Evolutionary conservation across 2,888 invertebrate genomes (phyloP), one percentile per base, ranked within the genome.

Genomic region (Hypena proboscidalis): DNA sequence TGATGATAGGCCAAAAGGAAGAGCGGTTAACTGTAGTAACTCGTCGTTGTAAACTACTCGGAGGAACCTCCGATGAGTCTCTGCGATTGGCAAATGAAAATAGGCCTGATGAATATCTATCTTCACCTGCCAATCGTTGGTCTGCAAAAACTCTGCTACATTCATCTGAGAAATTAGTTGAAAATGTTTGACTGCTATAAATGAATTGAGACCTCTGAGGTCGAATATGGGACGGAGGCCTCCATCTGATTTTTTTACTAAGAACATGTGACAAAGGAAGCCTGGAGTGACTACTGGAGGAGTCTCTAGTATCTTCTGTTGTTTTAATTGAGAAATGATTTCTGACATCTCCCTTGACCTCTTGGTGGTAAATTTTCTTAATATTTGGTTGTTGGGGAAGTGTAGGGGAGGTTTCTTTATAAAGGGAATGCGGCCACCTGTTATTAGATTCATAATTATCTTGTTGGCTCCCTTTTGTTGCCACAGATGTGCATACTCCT

Each of bases 51-150:
- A n/a, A n/a, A n/a, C n/a, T n/a, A n/a, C n/a, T n/a, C n/a, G n/a
- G n/a, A n/a, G n/a, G n/a, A n/a, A n/a, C n/a, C n/a, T n/a, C n/a
- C n/a, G n/a, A n/a, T n/a, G n/a, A n/a, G n/a, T n/a, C n/a, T n/a
- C n/a, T n/a, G n/a, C n/a, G n/a, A n/a, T n/a, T 22, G 33, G 19
- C 10, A 51, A 4, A 11, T 51, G 46, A 8, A 46, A 39, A 19
- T 48, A 52, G 2, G 51, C 51, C n/a, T 49, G 39, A 1, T 29
- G 25, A 3, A 52, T 4, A 14, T 53, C 45, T 22, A 42, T 41
- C 14, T 53, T 53, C 6, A 33, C 37, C 37, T 47, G 2, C 42
- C 38, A 53, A 21, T 57, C 41, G 7, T 27, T 9, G 1, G 10
- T 7, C 29, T 51, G 26, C 2, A 52, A 27, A 19, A 50, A 45